phyloP scores from a whole-genome alignment of 2,888 invertebrate species.

The Eilema caniola region DNA sequence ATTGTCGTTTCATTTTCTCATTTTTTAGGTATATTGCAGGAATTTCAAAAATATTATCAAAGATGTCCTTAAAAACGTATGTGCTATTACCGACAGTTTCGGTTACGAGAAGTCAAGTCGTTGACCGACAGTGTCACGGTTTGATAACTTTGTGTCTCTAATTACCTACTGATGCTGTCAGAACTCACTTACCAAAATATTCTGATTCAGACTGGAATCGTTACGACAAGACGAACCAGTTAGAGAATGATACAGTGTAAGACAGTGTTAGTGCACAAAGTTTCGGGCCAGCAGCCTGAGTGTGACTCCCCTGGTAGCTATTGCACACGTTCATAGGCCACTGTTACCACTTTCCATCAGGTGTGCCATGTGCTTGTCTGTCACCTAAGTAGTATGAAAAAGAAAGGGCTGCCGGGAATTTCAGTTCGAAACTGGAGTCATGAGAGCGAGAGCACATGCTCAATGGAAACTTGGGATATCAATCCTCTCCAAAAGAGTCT shows the following conservation, averaged over 20 bases:
- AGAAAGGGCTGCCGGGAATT: neutral
- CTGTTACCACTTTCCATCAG: too few species aligned
- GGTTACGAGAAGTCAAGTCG: constrained; percentile 12
- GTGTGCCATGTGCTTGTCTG: too few species aligned
- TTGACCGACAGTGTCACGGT: constrained; percentile 13
- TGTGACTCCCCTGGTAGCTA: too few species aligned
- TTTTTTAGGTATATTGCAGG: neutral
- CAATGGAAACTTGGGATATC: too few species aligned
- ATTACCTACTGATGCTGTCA: constrained; percentile 7
- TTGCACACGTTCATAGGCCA: too few species aligned
- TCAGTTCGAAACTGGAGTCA: neutral
- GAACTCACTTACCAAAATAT: neutral
- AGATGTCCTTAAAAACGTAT: neutral
- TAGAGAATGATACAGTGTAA: neutral
- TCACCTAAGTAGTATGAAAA: too few species aligned
- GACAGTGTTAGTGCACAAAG: too few species aligned
- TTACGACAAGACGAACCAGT: neutral
- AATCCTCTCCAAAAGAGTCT: too few species aligned
- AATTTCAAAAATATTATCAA: neutral
- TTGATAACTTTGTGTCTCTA: constrained; percentile 2
- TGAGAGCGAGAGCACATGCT: neutral
- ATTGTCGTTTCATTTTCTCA: too few species aligned
- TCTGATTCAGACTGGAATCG: neutral
- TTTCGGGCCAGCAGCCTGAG: too few species aligned
- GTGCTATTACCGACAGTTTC: neutral